Base-by-base conservation (phyloP, 2,113 vertebrate genomes). In the Bubo scandiacus region DNA sequence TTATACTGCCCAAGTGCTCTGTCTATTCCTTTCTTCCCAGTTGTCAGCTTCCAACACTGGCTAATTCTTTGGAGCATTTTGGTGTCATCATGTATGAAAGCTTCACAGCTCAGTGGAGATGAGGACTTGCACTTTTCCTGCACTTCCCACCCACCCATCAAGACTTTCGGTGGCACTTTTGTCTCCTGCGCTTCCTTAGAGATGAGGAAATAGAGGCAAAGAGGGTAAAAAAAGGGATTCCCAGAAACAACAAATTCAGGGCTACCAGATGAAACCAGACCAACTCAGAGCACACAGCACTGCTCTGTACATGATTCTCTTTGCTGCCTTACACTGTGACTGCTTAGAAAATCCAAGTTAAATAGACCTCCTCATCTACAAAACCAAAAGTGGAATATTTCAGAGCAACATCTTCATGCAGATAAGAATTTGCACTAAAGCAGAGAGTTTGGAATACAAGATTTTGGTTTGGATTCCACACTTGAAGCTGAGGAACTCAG, bases 161-260 rank as follows among this genome's bases (percentile, higher is more conserved):
- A 86, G 78, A 2, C 17, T 80, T 90, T 74, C 13, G 43, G n/a
- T 40, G 52, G 42, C n/a, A 85, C 25, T 45, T 96, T 47, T 87
- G 23, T 75, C 62, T 75, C 36, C 10, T 2, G 7, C 43, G 61
- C 43, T 82, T 71, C 81, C 66, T 87, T 59, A 54, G 49, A 79
- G n/a, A 45, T 19, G 27, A 61, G 40, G 47, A 92, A 90, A 72
- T 22, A 59, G 15, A 88, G 45, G 29, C n/a, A 90, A 63, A 63
- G 30, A 34, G 22, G 5, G 3, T 10, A 5, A 0, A 5, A 11
- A 55, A 49, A 6, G 20, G 23, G 4, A 3, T 29, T 78, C 27
- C 59, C 26, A 26, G 67, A 58, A 59, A 3, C 2, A 36, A 26
- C 20, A 12, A 6, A 27, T 32, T 61, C 38, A 58, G 45, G 30